Evolutionary conservation across 1,140 invertebrate species (phyloP).

Genomic region (Dreissena rostriformis): DNA sequence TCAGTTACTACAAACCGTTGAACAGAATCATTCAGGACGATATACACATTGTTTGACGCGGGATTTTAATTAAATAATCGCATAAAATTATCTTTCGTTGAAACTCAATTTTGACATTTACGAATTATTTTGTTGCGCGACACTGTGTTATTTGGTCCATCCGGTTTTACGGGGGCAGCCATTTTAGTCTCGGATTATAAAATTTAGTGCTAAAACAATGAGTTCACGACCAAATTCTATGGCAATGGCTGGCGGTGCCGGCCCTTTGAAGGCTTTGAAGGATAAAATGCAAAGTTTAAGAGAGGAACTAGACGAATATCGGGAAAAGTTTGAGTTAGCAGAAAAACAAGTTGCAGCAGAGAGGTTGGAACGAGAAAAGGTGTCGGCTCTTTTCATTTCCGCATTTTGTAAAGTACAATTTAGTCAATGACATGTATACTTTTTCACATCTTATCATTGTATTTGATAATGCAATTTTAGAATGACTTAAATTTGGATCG

Average conservation of each 20-base stretch:
- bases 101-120: neutral
- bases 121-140: slow-evolving; percentile 40
- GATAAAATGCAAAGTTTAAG: slow-evolving; percentile 99
- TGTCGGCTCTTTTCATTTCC: slow-evolving; percentile 59
- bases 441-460: too few species aligned
- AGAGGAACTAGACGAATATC: slow-evolving; percentile 98
- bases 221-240: slow-evolving; percentile 28
- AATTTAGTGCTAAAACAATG: slow-evolving; percentile 29
- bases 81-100: too few species aligned
- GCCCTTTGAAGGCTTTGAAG: slow-evolving; percentile 88
- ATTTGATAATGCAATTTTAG: too few species aligned
- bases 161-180: slow-evolving; percentile 49
- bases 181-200: slow-evolving; percentile 26
- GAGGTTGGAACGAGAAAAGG: slow-evolving; percentile 59
- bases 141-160: slow-evolving; percentile 13
- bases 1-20: too few species aligned
- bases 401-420: slow-evolving; percentile 14
- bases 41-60: too few species aligned
- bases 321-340: slow-evolving; percentile 85
- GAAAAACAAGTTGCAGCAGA: slow-evolving; percentile 20
- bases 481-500: too few species aligned
- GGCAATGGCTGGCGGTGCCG: slow-evolving; percentile 27
- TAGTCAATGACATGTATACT: neutral
- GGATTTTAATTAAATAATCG: too few species aligned
- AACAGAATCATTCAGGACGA: too few species aligned